Conservation (phyloP, 2,113 vertebrate genomes). For the Oreochromis niloticus region DNA sequence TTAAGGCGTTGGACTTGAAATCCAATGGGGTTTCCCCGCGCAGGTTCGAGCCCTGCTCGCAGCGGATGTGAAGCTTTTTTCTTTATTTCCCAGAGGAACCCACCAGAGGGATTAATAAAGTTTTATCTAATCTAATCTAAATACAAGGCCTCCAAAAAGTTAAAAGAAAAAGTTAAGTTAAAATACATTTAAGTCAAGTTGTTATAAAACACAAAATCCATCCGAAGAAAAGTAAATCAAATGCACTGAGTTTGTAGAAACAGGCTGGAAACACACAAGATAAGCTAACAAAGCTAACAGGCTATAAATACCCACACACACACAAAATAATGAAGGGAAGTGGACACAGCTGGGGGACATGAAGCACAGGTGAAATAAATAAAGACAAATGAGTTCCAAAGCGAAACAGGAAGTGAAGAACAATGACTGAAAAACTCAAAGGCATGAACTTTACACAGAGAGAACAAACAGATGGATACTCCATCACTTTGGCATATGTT, state of each 20-base stretch:
- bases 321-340: not conserved
- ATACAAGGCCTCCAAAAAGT: not conserved
- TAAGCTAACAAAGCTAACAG: not conserved
- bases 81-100: not conserved
- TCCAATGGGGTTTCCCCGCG: not conserved
- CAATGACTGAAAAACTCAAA: not conserved
- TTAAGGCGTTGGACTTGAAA: not conserved
- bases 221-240: not conserved
- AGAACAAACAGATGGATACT: not conserved
- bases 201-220: not conserved
- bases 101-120: not conserved
- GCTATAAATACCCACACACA: not conserved
- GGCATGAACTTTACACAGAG: not conserved
- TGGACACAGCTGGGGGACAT: not conserved
- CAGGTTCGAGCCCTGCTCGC: not conserved
- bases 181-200: not conserved
- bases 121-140: not conserved
- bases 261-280: not conserved
- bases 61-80: not conserved
- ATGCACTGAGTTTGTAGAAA: not conserved
- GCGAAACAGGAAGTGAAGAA: not conserved
- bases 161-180: not conserved
- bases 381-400: not conserved
- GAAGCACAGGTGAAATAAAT: not conserved
- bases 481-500: not conserved